Base-by-base conservation (phyloP, 2,888 invertebrate species). In the Amphipyra berbera region DNA sequence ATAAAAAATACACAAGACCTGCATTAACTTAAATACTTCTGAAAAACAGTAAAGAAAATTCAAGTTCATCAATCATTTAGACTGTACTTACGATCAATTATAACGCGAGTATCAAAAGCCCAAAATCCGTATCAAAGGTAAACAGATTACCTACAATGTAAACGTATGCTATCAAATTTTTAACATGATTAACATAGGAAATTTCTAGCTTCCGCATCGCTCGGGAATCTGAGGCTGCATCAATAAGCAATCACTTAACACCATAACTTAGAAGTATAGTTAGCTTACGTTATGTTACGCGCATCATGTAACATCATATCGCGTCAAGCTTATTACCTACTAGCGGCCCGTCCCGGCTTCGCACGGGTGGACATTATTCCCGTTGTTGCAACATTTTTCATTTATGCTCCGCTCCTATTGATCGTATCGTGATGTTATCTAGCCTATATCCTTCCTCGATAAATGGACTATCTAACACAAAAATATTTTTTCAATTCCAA, bases 241-340 rank as follows among this genome's bases (percentile, higher is more conserved):
- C 86, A 88, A 88, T 89, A 88, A 88, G 69, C 82, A 84, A 88
- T 90, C 89, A 88, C 81, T 93, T 93, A 91, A 78, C 90, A 85
- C 81, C 67, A 58, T 66, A 66, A 66, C 62, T 75, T 68, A 13
- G 10, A 38, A 58, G 14, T 56, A 78, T 14, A 44, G 6, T 70
- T 64, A 78, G 76, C 59, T 63, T 77, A 69, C 42, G 75, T 59
- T 59, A 54, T 0, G 60, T 41, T 27, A 46, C 12, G 10, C 0
- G 0, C 7, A 21, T 1, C 21, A 21, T 21, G 12, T 13, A 30
- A 4, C 0, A 2, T 4, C 6, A 21, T 21, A 21, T 21, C 21
- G 21, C 21, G 3, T 21, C 21, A 21, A 21, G 21, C n/a, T n/a
- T n/a, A n/a, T n/a, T n/a, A n/a, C n/a, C n/a, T n/a, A n/a, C n/a